Percentiles rank a stretch among this genome's conserved stretches.
phyloP scores from a whole-genome alignment of 30 jellyfish, hydroid and myxozoan species.

The Aurelia sp. region DNA sequence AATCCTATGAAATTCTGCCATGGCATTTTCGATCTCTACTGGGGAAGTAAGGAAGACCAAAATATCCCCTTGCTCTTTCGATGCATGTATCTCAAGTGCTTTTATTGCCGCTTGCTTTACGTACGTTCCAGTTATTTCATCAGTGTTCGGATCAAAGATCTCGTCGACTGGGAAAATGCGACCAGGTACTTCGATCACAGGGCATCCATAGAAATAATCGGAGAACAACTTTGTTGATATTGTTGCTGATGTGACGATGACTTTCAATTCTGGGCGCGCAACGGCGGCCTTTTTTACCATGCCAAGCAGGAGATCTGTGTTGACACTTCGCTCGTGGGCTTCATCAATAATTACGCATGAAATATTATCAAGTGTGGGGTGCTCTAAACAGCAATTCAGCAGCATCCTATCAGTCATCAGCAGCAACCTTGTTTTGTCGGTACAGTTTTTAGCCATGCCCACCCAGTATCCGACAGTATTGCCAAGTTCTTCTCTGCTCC shows the following conservation, averaged over 20 bases:
- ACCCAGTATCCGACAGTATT: conserved; percentile 64
- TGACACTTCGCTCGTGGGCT: conserved; percentile 82
- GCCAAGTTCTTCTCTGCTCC: conserved; percentile 63
- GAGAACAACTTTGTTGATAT: conserved; percentile 73
- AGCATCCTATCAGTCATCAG: conserved; percentile 74
- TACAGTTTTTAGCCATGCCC: conserved; percentile 42
- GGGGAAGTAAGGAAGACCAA: conserved; percentile 79
- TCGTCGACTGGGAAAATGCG: conserved; percentile 73
- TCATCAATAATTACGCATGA: conserved; percentile 73
- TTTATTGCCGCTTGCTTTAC: conserved; percentile 43
- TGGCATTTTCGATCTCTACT: conserved; percentile 68
- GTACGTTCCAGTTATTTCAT: conserved; percentile 6
- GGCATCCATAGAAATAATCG: conserved; percentile 59
- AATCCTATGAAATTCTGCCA: conserved; percentile 14
- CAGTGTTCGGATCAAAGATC: conserved; percentile 19
- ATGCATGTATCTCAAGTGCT: conserved; percentile 51
- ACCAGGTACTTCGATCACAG: conserved; percentile 69
- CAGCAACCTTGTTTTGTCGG: conserved; percentile 35
- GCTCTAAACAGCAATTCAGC: conserved; percentile 64
- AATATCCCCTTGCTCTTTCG: conserved; percentile 52
- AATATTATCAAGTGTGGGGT: conserved; percentile 52
- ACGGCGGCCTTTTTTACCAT: conserved; percentile 52
- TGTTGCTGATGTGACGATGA: conserved; percentile 83
- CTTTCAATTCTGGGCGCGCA: conserved; percentile 23
- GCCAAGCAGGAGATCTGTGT: conserved; percentile 70